Percentiles rank a stretch among this genome's conserved stretches.
Conservation (phyloP, 2,797 vertebrate genomes). For the Craterocephalus amniculus region DNA sequence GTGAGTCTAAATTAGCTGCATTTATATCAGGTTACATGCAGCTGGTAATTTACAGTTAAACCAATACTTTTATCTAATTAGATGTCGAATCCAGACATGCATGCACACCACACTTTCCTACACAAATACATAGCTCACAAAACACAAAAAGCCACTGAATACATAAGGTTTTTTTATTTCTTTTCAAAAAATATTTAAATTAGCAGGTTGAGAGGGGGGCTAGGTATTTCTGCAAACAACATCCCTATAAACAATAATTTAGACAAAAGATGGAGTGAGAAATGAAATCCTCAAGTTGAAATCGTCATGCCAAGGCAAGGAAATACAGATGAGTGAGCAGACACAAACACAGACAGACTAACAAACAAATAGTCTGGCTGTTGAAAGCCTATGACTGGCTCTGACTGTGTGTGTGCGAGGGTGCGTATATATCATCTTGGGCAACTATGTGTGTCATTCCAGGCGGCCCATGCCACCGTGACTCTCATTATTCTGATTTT, state of each 20-base stretch:
- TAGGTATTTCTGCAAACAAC: conserved; percentile 45
- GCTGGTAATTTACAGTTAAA: conserved; percentile 35
- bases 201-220: conserved; percentile 34
- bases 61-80: conserved; percentile 45
- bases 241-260: conserved; percentile 49
- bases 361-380: conserved; percentile 75
- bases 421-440: conserved; percentile 29
- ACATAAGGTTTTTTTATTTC: background rate
- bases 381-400: conserved; percentile 60
- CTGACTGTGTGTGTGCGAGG: conserved; percentile 22
- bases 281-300: conserved; percentile 67
- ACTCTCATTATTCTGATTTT: conserved; percentile 86
- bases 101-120: background rate
- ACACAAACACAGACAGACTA: conserved; percentile 73
- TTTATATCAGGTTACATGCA: conserved; percentile 39
- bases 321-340: conserved; percentile 74
- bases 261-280: conserved; percentile 56
- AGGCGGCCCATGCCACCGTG: conserved; percentile 74
- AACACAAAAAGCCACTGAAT: conserved; percentile 21
- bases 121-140: conserved; percentile 13
- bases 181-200: conserved; percentile 36
- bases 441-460: conserved; percentile 71
- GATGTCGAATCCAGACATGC: conserved; percentile 22
- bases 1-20: conserved; percentile 14
- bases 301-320: conserved; percentile 65